A percentile compares a stretch with the other conserved stretches of the same genome.
Conservation (phyloP, 2,797 vertebrate genomes). For the Enteromius paludinosus region DNA sequence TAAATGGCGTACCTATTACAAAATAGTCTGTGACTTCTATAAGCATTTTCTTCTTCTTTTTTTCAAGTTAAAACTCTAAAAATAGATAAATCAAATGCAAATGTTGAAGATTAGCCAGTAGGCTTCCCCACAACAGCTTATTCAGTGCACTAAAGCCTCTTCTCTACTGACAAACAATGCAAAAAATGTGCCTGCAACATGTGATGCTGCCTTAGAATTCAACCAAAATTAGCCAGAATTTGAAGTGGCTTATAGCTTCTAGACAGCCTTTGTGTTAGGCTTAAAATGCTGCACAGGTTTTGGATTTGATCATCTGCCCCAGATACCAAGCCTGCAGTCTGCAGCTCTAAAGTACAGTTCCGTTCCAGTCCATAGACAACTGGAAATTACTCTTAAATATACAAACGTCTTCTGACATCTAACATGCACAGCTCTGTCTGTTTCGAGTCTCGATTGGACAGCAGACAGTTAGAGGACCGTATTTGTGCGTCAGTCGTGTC, state of each 20-base stretch:
- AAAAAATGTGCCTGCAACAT: background rate
- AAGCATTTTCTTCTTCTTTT: background rate
- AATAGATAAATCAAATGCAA: background rate
- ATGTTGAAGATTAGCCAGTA: background rate
- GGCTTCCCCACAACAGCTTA: background rate
- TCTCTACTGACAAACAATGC: background rate
- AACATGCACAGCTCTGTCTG: conserved; percentile 49
- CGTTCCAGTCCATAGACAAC: conserved; percentile 22
- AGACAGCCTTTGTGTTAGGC: background rate
- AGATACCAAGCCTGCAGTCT: conserved; percentile 19
- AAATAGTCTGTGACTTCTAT: background rate
- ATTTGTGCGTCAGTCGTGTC: conserved; percentile 52
- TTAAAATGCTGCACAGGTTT: background rate
- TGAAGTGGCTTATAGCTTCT: background rate
- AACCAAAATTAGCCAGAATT: background rate
- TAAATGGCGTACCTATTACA: background rate
- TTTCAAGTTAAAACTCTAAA: background rate
- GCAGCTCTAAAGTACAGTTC: conserved; percentile 4
- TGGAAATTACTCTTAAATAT: conserved; percentile 44
- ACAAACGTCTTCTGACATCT: conserved; percentile 45
- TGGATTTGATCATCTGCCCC: background rate
- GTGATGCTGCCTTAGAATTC: background rate
- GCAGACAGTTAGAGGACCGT: conserved; percentile 19
- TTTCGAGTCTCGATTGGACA: conserved; percentile 45
- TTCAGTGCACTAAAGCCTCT: background rate